Conservation (phyloP, 2,888 invertebrate genomes). For the Cheilosia impressa region DNA sequence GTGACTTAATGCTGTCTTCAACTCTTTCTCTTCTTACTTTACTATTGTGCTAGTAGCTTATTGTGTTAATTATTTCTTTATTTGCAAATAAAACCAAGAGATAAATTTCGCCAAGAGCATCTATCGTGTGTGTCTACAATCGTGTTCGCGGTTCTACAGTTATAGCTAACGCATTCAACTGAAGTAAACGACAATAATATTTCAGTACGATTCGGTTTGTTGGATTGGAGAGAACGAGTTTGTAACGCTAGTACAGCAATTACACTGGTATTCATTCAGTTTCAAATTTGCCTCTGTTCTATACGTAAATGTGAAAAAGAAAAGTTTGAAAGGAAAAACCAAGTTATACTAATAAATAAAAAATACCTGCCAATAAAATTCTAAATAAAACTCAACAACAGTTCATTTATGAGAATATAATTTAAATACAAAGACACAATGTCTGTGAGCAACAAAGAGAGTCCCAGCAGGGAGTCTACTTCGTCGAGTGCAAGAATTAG, state of each 20-base stretch:
- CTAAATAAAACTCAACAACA: conserved; percentile 26
- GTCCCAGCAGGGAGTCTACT: conserved; percentile 83
- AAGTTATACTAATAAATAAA: conserved; percentile 7
- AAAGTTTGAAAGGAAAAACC: conserved; percentile 37
- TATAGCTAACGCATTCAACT: conserved; percentile 62
- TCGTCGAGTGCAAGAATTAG: conserved; percentile 82
- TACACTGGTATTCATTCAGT: conserved; percentile 39
- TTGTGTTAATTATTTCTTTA: conserved; percentile 69
- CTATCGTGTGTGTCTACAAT: conserved; percentile 45
- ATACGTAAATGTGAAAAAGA: conserved; percentile 45
- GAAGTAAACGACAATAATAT: conserved; percentile 57
- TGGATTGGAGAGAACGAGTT: conserved; percentile 65
- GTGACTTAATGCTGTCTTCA: conserved; percentile 42
- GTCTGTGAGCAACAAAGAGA: conserved; percentile 81
- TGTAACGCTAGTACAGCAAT: conserved; percentile 7
- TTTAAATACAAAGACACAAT: conserved; percentile 43
- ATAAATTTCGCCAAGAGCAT: conserved; percentile 53
- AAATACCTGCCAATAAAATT: background rate
- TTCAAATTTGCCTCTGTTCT: conserved; percentile 59
- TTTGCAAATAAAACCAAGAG: conserved; percentile 68
- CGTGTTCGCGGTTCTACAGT: conserved; percentile 18
- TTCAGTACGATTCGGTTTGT: conserved; percentile 73
- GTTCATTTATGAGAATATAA: conserved; percentile 32
- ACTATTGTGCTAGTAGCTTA: conserved; percentile 44
- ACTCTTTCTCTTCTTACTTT: conserved; percentile 56